phyloP scores from a whole-genome alignment of 2,113 vertebrate species.

The Planiliza haematocheilus region DNA sequence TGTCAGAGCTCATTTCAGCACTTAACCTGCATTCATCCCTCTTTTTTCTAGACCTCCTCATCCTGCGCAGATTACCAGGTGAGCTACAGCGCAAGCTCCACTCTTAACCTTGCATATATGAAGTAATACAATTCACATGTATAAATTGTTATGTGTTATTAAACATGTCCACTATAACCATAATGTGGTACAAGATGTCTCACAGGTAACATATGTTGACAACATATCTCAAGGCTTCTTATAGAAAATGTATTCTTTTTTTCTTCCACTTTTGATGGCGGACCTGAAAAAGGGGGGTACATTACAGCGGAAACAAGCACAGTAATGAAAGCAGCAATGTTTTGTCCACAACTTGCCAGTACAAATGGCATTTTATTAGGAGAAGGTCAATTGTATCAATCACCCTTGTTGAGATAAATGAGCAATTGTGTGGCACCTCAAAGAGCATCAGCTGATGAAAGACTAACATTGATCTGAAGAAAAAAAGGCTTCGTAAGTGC shows the following conservation, averaged over 20 bases:
- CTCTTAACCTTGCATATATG: too few species aligned
- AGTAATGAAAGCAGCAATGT: conserved; percentile 37
- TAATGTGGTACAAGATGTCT: not conserved
- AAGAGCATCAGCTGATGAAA: conserved; percentile 75
- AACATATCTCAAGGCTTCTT: conserved; percentile 16
- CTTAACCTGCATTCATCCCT: not conserved
- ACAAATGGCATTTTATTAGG: conserved; percentile 76
- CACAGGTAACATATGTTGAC: not conserved
- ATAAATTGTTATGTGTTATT: too few species aligned
- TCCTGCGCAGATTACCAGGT: not conserved
- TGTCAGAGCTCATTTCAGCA: conserved; percentile 15
- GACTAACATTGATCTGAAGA: conserved; percentile 64
- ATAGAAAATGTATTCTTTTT: conserved; percentile 1
- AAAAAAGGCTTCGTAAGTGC: conserved; percentile 15
- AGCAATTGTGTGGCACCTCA: conserved; percentile 72
- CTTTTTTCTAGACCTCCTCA: not conserved
- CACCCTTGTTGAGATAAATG: conserved; percentile 77
- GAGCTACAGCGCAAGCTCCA: too few species aligned
- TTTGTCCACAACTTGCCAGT: conserved; percentile 53
- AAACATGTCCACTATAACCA: not conserved
- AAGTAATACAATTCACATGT: not conserved
- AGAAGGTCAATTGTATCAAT: conserved; percentile 82
- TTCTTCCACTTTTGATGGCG: conserved; percentile 14
- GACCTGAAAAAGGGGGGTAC: conserved; percentile 30
- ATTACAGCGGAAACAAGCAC: conserved; percentile 51